Percentiles rank a stretch among this genome's conserved stretches.
phyloP scores from a whole-genome alignment of 2,113 vertebrate species.

The Mus spicilegus region DNA sequence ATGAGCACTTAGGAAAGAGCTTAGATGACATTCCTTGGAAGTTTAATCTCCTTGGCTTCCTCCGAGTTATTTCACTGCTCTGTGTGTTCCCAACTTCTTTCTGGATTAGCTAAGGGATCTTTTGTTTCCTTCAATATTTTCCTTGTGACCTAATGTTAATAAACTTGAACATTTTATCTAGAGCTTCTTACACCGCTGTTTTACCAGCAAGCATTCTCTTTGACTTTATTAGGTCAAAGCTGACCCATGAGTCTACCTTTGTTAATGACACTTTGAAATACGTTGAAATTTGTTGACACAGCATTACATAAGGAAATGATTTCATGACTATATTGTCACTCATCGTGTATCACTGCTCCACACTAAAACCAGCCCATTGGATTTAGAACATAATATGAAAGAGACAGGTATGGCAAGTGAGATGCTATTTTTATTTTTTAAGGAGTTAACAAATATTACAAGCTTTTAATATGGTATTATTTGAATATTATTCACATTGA shows the following conservation, averaged over 20 bases:
- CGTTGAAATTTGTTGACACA: slow-evolving; percentile 41
- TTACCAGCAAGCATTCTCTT: neutral
- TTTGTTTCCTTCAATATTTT: neutral
- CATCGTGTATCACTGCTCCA: neutral
- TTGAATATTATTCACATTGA: neutral
- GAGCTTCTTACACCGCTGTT: neutral
- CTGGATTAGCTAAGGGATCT: rapidly evolving
- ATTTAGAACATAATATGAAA: slow-evolving; percentile 32
- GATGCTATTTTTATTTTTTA: slow-evolving; percentile 8
- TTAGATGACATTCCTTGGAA: neutral
- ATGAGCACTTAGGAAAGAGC: neutral
- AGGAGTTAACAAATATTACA: neutral
- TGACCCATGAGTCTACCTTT: neutral
- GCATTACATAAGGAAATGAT: neutral
- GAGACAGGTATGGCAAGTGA: slow-evolving; percentile 14
- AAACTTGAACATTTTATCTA: neutral
- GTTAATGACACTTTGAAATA: neutral
- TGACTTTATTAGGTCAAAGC: neutral
- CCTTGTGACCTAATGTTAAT: neutral
- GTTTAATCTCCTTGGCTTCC: neutral
- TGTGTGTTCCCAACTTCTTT: neutral
- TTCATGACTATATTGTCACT: slow-evolving; percentile 37
- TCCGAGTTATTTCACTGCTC: rapidly evolving
- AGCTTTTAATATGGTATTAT: slow-evolving; percentile 46
- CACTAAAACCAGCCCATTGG: slow-evolving; percentile 33